These are phyloP conservation scores for Xylota sylvarum DNA, from an alignment of 2,888 invertebrate species.

Conservation along the genomic window DNA sequence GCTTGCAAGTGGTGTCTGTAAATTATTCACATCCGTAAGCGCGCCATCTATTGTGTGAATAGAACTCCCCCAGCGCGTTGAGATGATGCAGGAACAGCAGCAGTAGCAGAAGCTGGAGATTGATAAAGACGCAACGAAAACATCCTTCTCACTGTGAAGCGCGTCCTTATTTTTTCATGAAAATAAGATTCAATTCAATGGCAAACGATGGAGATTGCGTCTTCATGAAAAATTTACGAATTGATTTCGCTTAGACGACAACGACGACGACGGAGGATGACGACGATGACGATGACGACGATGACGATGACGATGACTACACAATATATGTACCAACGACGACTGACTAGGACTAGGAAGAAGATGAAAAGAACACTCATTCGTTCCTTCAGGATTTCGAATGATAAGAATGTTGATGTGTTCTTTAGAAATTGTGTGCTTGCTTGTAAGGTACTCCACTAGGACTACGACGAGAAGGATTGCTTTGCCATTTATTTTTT, in stretches of 20 bases:
- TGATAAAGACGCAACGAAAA: constrained; percentile 52
- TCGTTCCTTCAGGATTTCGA: constrained; percentile 60
- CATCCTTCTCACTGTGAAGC: constrained; percentile 37
- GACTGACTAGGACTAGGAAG: constrained; percentile 23
- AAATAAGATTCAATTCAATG: constrained; percentile 68
- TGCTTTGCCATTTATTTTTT: constrained; percentile 14
- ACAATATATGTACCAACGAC: constrained; percentile 16
- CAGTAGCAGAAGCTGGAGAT: constrained; percentile 5
- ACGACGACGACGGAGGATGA: constrained; percentile 18
- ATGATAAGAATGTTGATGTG: constrained; percentile 72
- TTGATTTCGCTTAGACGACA: constrained; percentile 68
- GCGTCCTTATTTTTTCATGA: constrained; percentile 12
- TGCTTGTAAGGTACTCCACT: constrained; percentile 2
- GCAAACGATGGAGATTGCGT: constrained; percentile 66
- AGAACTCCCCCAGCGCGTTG: constrained; percentile 1
- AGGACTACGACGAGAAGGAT: constrained; percentile 24
- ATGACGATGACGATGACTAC: constrained; percentile 26
- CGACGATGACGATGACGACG: constrained; percentile 13
- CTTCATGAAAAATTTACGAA: constrained; percentile 74
- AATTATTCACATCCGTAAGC: constrained; percentile 55
- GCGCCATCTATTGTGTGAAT: constrained; percentile 55
- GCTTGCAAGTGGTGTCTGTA: constrained; percentile 18
- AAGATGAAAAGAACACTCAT: constrained; percentile 49
- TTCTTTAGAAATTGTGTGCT: constrained; percentile 54
- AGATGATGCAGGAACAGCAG: constrained; percentile 23